Base-by-base conservation (phyloP, 2,797 vertebrate genomes). In the Coregonus sp. region DNA sequence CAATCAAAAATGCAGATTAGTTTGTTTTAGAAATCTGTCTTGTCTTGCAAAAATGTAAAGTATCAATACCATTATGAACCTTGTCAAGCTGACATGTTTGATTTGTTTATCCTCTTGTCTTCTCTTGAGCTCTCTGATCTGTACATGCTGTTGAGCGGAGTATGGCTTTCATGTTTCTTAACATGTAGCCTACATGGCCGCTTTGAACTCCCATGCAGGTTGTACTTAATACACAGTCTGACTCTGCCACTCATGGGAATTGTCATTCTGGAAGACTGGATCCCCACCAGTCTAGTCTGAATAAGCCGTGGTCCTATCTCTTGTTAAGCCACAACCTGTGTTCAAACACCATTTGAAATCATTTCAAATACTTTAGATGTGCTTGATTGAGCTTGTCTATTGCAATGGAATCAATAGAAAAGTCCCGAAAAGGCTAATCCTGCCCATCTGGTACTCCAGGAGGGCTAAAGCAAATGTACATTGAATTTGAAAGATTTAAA, bases 181-280 rank as follows among this genome's bases (percentile, higher is more conserved):
- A 75, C 87, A 33, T 33, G 31, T 33, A 33, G 75, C 77, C 78
- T 82, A 76, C 81, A n/a, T 74, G 80, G 78, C 6, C 80, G 78
- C 92, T 93, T 94, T 94, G 92, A 94, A 93, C 89, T 84, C 72
- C 59, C 86, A 92, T 91, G 91, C 92, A 90, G 92, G 92, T 86
- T 85, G 77, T 75, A 80, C 77, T 79, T 25, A 15, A 63, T 35
- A 74, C 9, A 47, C n/a, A 81, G 65, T 67, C 72, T 54, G n/a
- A 37, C 54, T 40, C 40, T 33, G 15, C 40, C 82, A 82, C 81
- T 86, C 76, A 20, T 2, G 20, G 72, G 82, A 78, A 86, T 84
- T 77, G 77, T 81, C 80, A 84, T 82, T 82, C 70, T 70, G 71
- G 29, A 47, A 47, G 51, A 16, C 71, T 31, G 33, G 4, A 72